A percentile compares a stretch with the other conserved stretches of the same genome.
Conservation (phyloP, 2,797 vertebrate genomes). For the Sebastes vulpes region DNA sequence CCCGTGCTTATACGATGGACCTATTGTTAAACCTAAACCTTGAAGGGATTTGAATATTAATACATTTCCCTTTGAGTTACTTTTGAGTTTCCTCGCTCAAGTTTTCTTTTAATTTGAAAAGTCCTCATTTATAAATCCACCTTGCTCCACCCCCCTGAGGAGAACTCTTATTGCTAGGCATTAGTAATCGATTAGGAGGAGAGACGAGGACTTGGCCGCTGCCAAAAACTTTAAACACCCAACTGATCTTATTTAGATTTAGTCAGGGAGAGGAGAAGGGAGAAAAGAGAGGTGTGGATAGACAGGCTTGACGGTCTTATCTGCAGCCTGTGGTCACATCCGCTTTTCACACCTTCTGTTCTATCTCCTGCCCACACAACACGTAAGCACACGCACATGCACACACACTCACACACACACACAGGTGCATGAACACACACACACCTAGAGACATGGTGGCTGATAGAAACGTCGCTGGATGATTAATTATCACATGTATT, state of each 20-base stretch:
- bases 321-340: slow-evolving; percentile 74
- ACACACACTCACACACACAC: slow-evolving; percentile 4
- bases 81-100: slow-evolving; percentile 18
- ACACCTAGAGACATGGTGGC: slow-evolving; percentile 28
- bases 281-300: slow-evolving; percentile 63
- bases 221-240: slow-evolving; percentile 63
- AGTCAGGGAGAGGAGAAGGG: slow-evolving; percentile 62
- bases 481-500: slow-evolving; percentile 72
- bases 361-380: slow-evolving; percentile 55
- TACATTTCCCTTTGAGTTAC: slow-evolving; percentile 48
- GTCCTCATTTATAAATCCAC: slow-evolving; percentile 17
- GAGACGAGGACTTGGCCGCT: slow-evolving; percentile 50
- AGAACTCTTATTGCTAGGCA: slow-evolving; percentile 57
- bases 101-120: slow-evolving; percentile 20
- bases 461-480: slow-evolving; percentile 56
- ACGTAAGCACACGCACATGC: not conserved
- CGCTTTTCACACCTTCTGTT: slow-evolving; percentile 70
- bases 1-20: not conserved
- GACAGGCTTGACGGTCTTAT: slow-evolving; percentile 77
- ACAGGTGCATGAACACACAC: not conserved
- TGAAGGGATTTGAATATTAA: slow-evolving; percentile 44
- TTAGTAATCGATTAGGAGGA: slow-evolving; percentile 76
- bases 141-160: slow-evolving; percentile 18
- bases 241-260: slow-evolving; percentile 85
- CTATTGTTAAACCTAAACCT: slow-evolving; percentile 35